phyloP scores from a whole-genome alignment of 2,888 invertebrate species.

The Drosophila antonietae region DNA sequence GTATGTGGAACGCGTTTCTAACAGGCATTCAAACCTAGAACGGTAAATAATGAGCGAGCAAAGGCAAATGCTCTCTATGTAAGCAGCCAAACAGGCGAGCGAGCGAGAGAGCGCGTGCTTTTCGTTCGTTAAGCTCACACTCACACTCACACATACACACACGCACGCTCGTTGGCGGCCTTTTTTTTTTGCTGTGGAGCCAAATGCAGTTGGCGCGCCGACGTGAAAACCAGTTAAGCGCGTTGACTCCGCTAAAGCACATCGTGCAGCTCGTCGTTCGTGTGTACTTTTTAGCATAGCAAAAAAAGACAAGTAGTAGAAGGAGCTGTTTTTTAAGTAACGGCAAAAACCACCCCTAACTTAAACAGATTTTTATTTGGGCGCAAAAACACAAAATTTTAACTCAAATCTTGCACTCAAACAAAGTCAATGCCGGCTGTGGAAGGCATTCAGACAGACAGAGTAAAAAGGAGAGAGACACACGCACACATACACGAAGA shows the following conservation, averaged over 20 bases:
- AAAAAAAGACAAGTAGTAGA: neutral
- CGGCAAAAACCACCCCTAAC: constrained; percentile 69
- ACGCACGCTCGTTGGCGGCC: constrained; percentile 37
- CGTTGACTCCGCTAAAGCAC: constrained; percentile 59
- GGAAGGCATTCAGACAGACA: constrained; percentile 34
- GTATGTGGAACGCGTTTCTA: constrained; percentile 75
- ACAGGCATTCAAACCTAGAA: constrained; percentile 60
- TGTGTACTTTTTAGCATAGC: constrained; percentile 60
- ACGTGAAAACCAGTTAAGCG: constrained; percentile 80
- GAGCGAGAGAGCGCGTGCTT: constrained; percentile 30
- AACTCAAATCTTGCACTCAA: constrained; percentile 64
- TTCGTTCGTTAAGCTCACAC: constrained; percentile 34
- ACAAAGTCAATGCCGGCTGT: constrained; percentile 55
- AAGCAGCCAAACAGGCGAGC: constrained; percentile 27
- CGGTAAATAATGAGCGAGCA: constrained; percentile 64
- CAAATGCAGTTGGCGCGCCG: constrained; percentile 73
- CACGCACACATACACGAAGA: constrained; percentile 7
- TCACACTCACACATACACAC: constrained; percentile 17
- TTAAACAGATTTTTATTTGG: constrained; percentile 49
- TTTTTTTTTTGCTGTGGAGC: constrained; percentile 28
- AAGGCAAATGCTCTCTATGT: constrained; percentile 27
- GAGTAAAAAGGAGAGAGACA: constrained; percentile 13
- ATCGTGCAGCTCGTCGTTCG: constrained; percentile 52
- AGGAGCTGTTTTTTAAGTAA: constrained; percentile 42
- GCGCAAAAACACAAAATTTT: constrained; percentile 64